Conservation (phyloP, 2,113 vertebrate genomes). For the Nanorana parkeri region DNA sequence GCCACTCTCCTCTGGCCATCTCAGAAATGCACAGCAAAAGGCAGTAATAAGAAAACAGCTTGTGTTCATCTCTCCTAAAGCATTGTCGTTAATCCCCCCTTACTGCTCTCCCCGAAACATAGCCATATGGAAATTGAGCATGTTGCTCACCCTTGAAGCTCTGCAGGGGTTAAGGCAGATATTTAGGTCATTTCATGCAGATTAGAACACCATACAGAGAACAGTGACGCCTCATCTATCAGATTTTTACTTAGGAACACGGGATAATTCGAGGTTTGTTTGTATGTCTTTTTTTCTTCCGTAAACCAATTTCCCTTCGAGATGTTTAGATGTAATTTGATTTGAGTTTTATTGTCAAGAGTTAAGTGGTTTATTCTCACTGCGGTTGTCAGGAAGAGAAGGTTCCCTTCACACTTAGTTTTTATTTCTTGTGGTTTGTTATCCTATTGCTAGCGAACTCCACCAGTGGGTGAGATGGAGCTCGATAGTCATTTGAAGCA, state of each 20-base stretch:
- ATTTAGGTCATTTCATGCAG: slow-evolving; percentile 54
- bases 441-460: not conserved
- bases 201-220: slow-evolving; percentile 43
- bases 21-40: not conserved
- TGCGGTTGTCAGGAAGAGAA: slow-evolving; percentile 39
- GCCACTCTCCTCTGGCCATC: not conserved
- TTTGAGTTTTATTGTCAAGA: slow-evolving; percentile 58
- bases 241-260: slow-evolving; percentile 54
- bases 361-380: slow-evolving; percentile 57
- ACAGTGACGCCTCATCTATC: slow-evolving; percentile 38
- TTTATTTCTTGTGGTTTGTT: slow-evolving; percentile 32
- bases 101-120: not conserved
- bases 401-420: slow-evolving; percentile 21
- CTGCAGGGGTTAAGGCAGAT: slow-evolving; percentile 20
- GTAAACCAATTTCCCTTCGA: slow-evolving; percentile 58
- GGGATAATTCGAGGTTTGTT: slow-evolving; percentile 57
- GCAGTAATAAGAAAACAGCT: slow-evolving; percentile 1
- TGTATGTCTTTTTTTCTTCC: slow-evolving; percentile 48
- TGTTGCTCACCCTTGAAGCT: not conserved
- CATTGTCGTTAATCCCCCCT: slow-evolving; percentile 1
- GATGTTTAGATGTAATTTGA: slow-evolving; percentile 59
- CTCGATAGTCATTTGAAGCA: slow-evolving; percentile 3
- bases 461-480: slow-evolving; percentile 14
- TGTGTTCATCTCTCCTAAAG: not conserved
- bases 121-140: not conserved